phyloP scores from a whole-genome alignment of 1,140 invertebrate genomes.

The Hestina assimilis region DNA sequence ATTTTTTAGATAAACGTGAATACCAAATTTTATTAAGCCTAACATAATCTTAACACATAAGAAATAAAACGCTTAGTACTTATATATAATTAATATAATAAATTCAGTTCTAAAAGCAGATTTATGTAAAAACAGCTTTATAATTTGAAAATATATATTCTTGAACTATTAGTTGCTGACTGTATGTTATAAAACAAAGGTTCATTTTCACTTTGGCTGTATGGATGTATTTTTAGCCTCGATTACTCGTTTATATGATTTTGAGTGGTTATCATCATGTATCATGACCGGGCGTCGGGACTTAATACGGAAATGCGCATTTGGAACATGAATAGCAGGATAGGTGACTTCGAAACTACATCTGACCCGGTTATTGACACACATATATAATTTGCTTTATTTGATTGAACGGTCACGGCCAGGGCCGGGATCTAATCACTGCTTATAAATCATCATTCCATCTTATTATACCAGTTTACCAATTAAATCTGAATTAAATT shows the following conservation, averaged over 20 bases:
- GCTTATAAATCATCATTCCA: not conserved
- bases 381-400: slow-evolving; percentile 11
- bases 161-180: too few relatives aligned
- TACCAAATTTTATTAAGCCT: too few relatives aligned
- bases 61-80: too few relatives aligned
- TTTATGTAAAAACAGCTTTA: too few relatives aligned
- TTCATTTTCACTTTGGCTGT: not conserved
- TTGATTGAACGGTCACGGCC: slow-evolving; percentile 20
- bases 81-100: too few relatives aligned
- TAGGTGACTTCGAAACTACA: slow-evolving; percentile 44
- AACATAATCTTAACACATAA: too few relatives aligned
- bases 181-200: too few relatives aligned
- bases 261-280: slow-evolving; percentile 22
- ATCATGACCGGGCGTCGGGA: slow-evolving; percentile 26
- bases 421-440: not conserved
- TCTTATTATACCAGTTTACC: too few relatives aligned
- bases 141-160: too few relatives aligned
- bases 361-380: slow-evolving; percentile 37
- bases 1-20: not conserved
- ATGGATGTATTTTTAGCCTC: slow-evolving; percentile 19
- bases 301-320: slow-evolving; percentile 56
- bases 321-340: slow-evolving; percentile 52
- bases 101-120: too few relatives aligned
- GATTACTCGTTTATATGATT: slow-evolving; percentile 16
- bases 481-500: too few relatives aligned